phyloP scores from a whole-genome alignment of 2,888 invertebrate genomes.

The Dascillus cervinus region DNA sequence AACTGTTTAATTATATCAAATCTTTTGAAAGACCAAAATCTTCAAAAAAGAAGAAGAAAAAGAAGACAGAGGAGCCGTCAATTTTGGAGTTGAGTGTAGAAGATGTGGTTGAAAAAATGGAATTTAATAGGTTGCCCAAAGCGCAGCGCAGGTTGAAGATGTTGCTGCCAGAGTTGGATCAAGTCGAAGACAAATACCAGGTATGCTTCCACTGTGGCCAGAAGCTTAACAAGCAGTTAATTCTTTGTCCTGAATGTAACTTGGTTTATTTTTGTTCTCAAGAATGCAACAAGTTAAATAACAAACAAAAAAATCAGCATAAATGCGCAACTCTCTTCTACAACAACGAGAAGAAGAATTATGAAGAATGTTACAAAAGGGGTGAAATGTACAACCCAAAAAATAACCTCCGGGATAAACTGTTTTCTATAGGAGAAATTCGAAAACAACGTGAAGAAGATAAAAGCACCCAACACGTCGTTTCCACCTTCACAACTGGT shows the following conservation, averaged over 20 bases:
- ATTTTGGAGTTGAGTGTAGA: too few relatives aligned
- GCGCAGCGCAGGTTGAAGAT: slow-evolving; percentile 4
- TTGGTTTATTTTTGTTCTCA: slow-evolving; percentile 33
- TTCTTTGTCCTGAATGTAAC: slow-evolving; percentile 32
- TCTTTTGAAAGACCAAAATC: too few relatives aligned
- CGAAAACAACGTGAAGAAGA: too few relatives aligned
- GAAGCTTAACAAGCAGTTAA: slow-evolving; percentile 21
- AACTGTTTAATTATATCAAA: too few relatives aligned
- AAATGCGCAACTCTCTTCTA: slow-evolving; percentile 21
- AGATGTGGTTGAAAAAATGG: slow-evolving; percentile 6
- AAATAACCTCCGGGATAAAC: too few relatives aligned
- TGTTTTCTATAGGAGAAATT: too few relatives aligned
- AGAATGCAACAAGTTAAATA: slow-evolving; percentile 29
- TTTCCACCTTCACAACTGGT: too few relatives aligned
- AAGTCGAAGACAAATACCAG: slow-evolving; percentile 24
- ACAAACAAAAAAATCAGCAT: slow-evolving; percentile 20
- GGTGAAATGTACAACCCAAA: neutral
- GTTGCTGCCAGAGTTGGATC: slow-evolving; percentile 16
- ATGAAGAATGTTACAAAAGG: slow-evolving; percentile 4
- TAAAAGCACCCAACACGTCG: neutral
- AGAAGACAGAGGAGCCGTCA: too few relatives aligned
- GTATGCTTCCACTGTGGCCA: slow-evolving; percentile 35
- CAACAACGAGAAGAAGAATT: slow-evolving; percentile 9
- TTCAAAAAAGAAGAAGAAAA: too few relatives aligned
- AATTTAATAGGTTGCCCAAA: neutral